These are phyloP conservation scores for Cataglyphis albicans DNA, from an alignment of 2,888 invertebrate species.

Conservation along the genomic window DNA sequence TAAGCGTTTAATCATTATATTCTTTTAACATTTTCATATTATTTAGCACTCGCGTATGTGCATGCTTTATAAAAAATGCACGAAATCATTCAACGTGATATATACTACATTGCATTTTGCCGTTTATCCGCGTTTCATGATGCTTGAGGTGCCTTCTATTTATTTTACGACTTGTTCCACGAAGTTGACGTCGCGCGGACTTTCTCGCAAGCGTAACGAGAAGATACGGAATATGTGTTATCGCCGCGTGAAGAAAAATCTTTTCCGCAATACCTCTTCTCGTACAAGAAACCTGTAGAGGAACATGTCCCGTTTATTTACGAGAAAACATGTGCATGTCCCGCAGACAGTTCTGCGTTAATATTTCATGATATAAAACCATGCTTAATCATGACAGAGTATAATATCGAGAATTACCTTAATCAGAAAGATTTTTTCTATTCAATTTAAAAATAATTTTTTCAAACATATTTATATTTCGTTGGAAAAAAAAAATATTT, in stretches of 20 bases:
- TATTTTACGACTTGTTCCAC: constrained; percentile 23
- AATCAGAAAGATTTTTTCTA: neutral
- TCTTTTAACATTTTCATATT: neutral
- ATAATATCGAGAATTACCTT: neutral
- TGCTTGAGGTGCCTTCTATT: constrained; percentile 13
- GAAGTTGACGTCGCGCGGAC: neutral
- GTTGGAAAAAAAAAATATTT: neutral
- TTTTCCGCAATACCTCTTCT: constrained; percentile 2
- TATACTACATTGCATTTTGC: neutral
- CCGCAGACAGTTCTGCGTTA: neutral
- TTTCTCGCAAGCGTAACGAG: constrained; percentile 31
- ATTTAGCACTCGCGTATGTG: neutral
- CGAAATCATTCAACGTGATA: neutral
- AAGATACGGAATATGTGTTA: constrained; percentile 14
- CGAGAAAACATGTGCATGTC: constrained; percentile 1
- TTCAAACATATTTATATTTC: neutral
- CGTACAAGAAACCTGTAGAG: neutral
- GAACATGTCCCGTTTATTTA: constrained; percentile 4
- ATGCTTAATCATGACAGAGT: neutral
- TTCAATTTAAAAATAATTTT: neutral
- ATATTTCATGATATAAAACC: neutral
- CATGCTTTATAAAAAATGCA: neutral
- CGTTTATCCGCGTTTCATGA: neutral
- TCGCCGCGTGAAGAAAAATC: constrained; percentile 38
- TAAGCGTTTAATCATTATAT: neutral